A percentile compares a stretch with the other conserved stretches of the same genome.
These are phyloP conservation scores for Drosophila lowei DNA, from an alignment of 1,140 invertebrate genomes.

Conservation along the genomic window DNA sequence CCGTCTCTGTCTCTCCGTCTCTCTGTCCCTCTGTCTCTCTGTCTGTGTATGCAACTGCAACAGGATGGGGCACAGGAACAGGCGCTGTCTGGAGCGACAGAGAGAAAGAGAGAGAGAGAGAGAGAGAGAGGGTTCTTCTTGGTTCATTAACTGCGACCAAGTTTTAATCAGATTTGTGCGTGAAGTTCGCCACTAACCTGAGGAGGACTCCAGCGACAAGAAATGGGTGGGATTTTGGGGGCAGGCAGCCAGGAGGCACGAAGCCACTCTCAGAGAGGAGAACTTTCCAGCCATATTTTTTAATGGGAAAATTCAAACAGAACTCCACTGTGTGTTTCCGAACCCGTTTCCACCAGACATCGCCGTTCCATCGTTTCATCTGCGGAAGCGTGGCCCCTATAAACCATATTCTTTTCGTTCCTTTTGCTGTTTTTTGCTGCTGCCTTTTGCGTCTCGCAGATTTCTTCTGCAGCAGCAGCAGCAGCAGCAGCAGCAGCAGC, in stretches of 20 bases:
- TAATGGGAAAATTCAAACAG: conserved; percentile 35
- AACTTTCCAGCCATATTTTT: conserved; percentile 42
- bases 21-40: conserved; percentile 1
- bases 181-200: conserved; percentile 55
- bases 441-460: conserved; percentile 52
- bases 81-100: too few species aligned
- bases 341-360: conserved; percentile 59
- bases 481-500: too few species aligned
- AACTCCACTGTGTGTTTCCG: conserved; percentile 33
- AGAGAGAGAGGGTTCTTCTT: not conserved
- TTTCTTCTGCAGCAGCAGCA: too few species aligned
- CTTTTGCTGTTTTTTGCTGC: conserved; percentile 39
- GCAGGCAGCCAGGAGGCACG: not conserved
- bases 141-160: conserved; percentile 67
- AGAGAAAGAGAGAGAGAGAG: too few species aligned
- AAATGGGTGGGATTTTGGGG: conserved; percentile 55
- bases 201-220: conserved; percentile 37
- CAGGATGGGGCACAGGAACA: conserved; percentile 4
- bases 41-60: conserved; percentile 29
- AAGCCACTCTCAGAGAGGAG: not conserved
- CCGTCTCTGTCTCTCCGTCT: not conserved
- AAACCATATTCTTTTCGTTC: conserved; percentile 64
- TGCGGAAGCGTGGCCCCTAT: conserved; percentile 72
- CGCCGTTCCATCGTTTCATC: conserved; percentile 17
- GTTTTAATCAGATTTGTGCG: conserved; percentile 75